Evolutionary conservation across 2,888 invertebrate genomes (phyloP).

Genomic region (Drosophila anomelani): DNA sequence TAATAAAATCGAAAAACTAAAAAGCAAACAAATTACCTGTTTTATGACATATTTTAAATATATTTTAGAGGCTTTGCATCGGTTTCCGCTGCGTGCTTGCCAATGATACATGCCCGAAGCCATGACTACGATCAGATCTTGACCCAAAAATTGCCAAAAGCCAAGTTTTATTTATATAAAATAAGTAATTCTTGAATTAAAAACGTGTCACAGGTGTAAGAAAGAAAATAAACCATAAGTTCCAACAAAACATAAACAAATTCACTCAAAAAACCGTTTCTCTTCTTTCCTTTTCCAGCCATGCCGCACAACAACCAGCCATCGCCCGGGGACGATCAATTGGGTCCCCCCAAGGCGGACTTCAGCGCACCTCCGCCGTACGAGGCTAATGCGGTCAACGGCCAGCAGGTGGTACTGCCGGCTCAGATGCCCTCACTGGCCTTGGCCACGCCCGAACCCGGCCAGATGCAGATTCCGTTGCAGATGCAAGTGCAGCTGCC

Average conservation of each 20-base stretch:
- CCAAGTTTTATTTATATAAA: background rate
- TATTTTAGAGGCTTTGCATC: background rate
- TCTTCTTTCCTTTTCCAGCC: conserved; percentile 31
- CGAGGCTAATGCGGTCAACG: conserved; percentile 86
- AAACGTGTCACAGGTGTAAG: background rate
- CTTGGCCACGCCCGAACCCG: conserved; percentile 46
- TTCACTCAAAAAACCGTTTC: background rate
- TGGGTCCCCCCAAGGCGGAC: conserved; percentile 93
- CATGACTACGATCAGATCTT: too few species aligned
- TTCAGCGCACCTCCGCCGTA: conserved; percentile 95
- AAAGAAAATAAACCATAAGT: background rate
- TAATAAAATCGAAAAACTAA: conserved; percentile 54
- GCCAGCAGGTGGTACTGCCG: conserved; percentile 57
- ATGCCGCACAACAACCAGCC: conserved; percentile 73
- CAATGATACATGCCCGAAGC: background rate
- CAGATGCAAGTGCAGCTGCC: conserved; percentile 34
- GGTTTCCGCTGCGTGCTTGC: background rate
- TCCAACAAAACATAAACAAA: background rate
- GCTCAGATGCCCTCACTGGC: conserved; percentile 75
- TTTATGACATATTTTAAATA: background rate
- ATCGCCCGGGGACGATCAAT: conserved; percentile 83
- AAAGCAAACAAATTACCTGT: background rate
- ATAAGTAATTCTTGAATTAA: background rate
- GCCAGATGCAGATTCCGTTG: conserved; percentile 23
- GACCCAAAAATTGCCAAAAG: background rate